Evolutionary conservation across 2,888 invertebrate genomes (phyloP), one percentile per base, ranked within the genome.

Genomic region (Platynereis dumerilii): DNA sequence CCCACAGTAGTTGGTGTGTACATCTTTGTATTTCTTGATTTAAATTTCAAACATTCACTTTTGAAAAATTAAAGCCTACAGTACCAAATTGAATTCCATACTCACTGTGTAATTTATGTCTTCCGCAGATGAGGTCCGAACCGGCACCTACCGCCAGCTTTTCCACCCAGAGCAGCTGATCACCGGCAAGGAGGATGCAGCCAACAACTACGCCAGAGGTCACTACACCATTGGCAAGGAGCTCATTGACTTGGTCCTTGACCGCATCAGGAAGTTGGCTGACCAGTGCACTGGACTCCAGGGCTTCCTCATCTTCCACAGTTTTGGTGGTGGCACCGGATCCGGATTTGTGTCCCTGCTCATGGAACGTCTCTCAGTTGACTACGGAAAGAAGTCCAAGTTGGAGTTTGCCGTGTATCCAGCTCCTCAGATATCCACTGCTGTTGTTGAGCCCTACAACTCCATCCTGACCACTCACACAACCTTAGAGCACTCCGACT

Each of bases 101-200:
- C n/a, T n/a, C n/a, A n/a, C n/a, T n/a, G n/a, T n/a, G n/a, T n/a
- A n/a, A n/a, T n/a, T n/a, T n/a, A n/a, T n/a, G n/a, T n/a, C n/a
- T n/a, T n/a, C n/a, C 45, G 96, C 96, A 87, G 96, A 96, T 83
- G 96, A 96, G 57, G 96, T 96, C 76, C 59, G 59, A 96, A 97
- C 96, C 97, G 87, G 59, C n/a, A 59, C 59, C 59, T 59, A 59
- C 59, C 59, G 59, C 24, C 59, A 59, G 24, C 59, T 59, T 24
- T 59, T 59, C 48, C 59, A 59, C 20, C 59, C 59, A 15, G 59
- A 59, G 45, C 59, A 59, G 59, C 48, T 59, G 59, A 59, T 59
- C 59, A 59, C 59, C 28, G 59, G 59, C 24, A 59, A 59, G 48
- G 59, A 59, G 27, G 59, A 59, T 59, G 59, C 59, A 2, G 59